Base-by-base conservation (phyloP, 2,888 invertebrate genomes). In the Caenorhabditis panamensis region DNA sequence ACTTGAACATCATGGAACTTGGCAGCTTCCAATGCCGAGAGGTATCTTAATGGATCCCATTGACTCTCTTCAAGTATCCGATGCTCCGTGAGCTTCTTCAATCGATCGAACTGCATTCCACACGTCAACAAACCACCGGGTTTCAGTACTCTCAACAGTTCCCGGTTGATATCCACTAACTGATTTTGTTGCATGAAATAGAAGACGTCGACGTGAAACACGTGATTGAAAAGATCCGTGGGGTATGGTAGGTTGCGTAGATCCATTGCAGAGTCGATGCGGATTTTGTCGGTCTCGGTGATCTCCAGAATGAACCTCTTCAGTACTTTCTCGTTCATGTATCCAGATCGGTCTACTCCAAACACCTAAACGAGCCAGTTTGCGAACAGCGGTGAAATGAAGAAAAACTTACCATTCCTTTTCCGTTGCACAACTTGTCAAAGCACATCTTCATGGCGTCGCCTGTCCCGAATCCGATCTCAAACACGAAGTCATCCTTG, bases 381-480 rank as follows among this genome's bases (percentile, higher is more conserved):
- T n/a, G n/a, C n/a, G n/a, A n/a, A n/a, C n/a, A n/a, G n/a, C n/a
- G n/a, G n/a, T n/a, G n/a, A n/a, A n/a, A 4, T 31, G 22, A 41
- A 16, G 16, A 20, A 13, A 28, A 9, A 31, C 54, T 67, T 1
- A 83, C 85, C 62, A 83, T 85, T 66, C 85, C 85, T 9, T 62
- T 49, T 26, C 82, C 88, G 3, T 69, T 44, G 20, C 61, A 47
- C 0, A 88, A 56, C 24, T 41, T 80, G 11, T 87, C 81, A 16
- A 77, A 82, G 56, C 83, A 83, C 54, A 73, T 69, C 13, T 72
- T 54, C 20, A 89, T 63, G 11, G 88, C 89, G 62, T 86, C 77
- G 9, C 89, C 89, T 24, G 88, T 76, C 11, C 89, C 89, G 62
- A 85, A 89, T n/a, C 89, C 89, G n/a, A 89, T 66, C 61, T 89